A percentile compares a stretch with the other conserved stretches of the same genome.
Evolutionary conservation across 2,113 vertebrate genomes (phyloP).

Genomic region (Crotalus horridus): DNA sequence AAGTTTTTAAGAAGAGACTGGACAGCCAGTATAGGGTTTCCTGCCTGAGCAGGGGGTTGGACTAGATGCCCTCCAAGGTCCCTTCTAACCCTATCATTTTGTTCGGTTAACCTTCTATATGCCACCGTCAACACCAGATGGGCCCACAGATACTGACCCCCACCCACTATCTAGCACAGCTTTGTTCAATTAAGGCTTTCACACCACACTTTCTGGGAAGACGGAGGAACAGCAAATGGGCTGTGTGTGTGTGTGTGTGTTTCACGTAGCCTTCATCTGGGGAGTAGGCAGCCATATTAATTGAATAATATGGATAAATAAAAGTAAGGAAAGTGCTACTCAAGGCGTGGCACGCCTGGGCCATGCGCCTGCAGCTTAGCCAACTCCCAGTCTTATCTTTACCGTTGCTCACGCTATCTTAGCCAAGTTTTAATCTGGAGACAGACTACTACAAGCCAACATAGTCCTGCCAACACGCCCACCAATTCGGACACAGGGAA

Average conservation of each 20-base stretch:
- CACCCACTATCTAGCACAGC: too few relatives aligned
- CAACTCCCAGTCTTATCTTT: not conserved
- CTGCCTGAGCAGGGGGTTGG: too few relatives aligned
- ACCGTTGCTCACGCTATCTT: not conserved
- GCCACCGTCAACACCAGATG: not conserved
- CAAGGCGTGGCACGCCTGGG: not conserved
- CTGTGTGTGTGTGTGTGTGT: too few relatives aligned
- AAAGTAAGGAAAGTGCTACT: not conserved
- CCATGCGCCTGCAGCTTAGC: not conserved
- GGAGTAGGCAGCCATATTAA: not conserved
- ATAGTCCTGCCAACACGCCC: not conserved
- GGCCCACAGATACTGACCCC: not conserved
- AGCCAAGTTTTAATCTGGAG: not conserved
- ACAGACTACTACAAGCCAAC: not conserved
- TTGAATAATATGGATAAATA: not conserved
- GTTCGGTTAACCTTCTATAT: not conserved
- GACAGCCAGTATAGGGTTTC: too few relatives aligned
- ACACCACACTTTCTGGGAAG: too few relatives aligned
- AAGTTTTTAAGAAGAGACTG: too few relatives aligned
- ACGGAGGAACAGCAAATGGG: too few relatives aligned
- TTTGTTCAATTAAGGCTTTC: not conserved
- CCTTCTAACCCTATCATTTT: too few relatives aligned
- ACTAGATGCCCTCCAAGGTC: too few relatives aligned
- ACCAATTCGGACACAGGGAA: not conserved
- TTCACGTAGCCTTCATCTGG: too few relatives aligned